Conservation (phyloP, 2,797 vertebrate genomes). For the Micrastur ruficollis region DNA sequence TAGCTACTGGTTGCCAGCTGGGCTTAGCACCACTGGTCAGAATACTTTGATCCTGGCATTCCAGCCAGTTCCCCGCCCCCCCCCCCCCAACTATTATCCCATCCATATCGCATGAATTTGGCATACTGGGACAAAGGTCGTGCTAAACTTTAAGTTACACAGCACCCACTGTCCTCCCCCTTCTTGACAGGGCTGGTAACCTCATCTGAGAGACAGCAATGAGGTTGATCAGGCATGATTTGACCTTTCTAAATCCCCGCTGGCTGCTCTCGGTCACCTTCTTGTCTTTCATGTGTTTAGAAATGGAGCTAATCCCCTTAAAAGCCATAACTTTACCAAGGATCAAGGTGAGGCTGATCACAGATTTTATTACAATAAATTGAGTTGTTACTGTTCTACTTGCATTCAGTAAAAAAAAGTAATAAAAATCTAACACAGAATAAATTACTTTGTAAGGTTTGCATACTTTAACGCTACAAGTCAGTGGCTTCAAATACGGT, state of each 20-base stretch:
- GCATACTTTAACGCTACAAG: neutral
- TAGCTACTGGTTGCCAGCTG: neutral
- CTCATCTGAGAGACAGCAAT: neutral
- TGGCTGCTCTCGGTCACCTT: neutral
- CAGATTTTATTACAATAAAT: slow-evolving; percentile 11
- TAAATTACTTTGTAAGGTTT: neutral
- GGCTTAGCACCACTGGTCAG: neutral
- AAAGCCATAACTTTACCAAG: neutral
- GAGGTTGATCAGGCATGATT: neutral
- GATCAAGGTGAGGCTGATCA: neutral
- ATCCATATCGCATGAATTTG: neutral
- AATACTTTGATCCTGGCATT: neutral
- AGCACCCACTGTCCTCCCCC: neutral
- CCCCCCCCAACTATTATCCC: neutral
- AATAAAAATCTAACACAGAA: neutral
- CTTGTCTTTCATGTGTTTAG: neutral
- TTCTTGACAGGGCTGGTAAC: neutral
- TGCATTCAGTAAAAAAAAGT: neutral
- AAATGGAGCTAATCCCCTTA: neutral
- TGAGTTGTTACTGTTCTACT: neutral
- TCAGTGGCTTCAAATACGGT: neutral
- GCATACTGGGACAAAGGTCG: neutral
- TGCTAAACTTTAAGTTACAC: neutral
- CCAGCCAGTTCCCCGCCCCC: neutral
- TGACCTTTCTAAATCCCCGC: neutral